Conservation (phyloP, 1,140 invertebrate genomes). For the Lineus longissimus region DNA sequence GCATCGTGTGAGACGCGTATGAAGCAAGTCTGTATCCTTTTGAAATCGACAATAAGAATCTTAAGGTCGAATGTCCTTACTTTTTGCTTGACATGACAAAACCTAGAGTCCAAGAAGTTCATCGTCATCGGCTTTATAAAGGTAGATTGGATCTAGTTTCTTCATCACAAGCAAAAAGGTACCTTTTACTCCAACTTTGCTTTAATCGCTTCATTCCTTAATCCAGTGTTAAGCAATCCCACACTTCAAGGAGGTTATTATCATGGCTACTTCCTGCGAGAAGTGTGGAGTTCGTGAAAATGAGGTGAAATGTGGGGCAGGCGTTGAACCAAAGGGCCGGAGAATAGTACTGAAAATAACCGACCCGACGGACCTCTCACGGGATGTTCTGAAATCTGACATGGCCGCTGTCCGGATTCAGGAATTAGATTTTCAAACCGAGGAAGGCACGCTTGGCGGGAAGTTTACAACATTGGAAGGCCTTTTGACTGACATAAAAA, state of each 20-base stretch:
- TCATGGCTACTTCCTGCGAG: constrained; percentile 94
- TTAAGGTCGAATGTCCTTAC: no score
- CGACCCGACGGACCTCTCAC: constrained; percentile 72
- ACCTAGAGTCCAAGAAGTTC: no score
- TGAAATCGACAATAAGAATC: background rate
- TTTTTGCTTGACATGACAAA: no score
- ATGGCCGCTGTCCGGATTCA: constrained; percentile 84
- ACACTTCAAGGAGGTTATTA: constrained; percentile 92
- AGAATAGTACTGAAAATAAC: constrained; percentile 74
- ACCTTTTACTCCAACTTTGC: no score
- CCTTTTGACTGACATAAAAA: constrained; percentile 56
- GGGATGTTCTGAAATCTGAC: constrained; percentile 95
- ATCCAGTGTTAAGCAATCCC: constrained; percentile 71
- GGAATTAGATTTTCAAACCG: constrained; percentile 84
- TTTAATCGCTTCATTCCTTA: no score
- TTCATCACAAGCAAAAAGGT: no score
- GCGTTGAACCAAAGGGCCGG: constrained; percentile 80
- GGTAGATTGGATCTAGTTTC: no score
- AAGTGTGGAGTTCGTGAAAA: constrained; percentile 84
- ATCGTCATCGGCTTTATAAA: no score
- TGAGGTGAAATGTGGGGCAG: constrained; percentile 91
- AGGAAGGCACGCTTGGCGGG: constrained; percentile 79
- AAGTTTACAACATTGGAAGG: constrained; percentile 95
- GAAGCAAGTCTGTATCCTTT: constrained; percentile 80
- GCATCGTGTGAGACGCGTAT: constrained; percentile 85